phyloP scores from a whole-genome alignment of 2,113 vertebrate species.

The Aegotheles bennettii region DNA sequence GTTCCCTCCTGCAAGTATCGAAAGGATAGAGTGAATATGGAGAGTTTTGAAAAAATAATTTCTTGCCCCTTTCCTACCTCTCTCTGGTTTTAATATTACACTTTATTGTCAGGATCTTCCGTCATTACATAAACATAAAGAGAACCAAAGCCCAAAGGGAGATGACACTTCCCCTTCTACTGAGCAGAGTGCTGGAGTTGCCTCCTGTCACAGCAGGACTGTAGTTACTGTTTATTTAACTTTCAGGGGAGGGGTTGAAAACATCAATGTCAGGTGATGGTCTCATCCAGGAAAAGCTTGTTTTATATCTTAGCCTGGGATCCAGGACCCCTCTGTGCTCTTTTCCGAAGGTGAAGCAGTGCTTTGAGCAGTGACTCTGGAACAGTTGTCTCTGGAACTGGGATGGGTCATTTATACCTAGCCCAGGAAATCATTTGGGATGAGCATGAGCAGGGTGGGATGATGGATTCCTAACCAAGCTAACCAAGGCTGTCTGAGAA shows the following conservation, averaged over 20 bases:
- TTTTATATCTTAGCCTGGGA: background rate
- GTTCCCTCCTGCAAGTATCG: background rate
- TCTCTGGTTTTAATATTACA: conserved; percentile 3
- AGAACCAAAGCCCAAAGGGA: background rate
- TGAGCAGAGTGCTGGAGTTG: background rate
- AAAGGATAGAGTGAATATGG: background rate
- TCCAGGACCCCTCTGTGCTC: background rate
- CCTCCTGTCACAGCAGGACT: background rate
- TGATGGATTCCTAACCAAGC: background rate
- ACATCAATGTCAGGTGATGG: background rate
- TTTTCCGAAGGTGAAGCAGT: background rate
- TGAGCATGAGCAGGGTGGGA: accelerated
- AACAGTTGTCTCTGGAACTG: background rate
- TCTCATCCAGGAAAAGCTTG: background rate
- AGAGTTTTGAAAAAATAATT: background rate
- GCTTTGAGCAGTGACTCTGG: background rate
- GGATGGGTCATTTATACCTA: background rate
- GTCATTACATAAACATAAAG: background rate
- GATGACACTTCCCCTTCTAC: background rate
- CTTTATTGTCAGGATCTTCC: background rate
- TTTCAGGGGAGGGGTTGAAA: background rate
- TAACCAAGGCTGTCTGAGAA: background rate
- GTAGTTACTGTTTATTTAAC: conserved; percentile 1
- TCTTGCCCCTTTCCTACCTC: background rate
- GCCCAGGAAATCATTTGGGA: background rate